Conservation (phyloP, 2,888 invertebrate genomes). For the Apotomis betuletana region DNA sequence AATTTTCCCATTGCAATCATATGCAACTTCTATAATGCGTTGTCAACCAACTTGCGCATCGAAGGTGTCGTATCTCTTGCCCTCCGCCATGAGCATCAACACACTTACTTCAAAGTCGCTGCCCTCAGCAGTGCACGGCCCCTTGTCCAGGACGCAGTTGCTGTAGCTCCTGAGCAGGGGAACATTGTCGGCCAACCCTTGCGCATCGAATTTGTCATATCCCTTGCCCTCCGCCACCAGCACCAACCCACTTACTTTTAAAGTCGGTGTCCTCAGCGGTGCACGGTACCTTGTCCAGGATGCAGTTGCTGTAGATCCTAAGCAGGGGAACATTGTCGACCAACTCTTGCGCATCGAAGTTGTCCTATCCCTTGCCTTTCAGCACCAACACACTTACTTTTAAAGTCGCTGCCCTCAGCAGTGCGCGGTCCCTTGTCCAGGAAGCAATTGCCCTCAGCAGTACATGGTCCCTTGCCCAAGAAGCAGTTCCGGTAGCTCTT, state of each 20-base stretch:
- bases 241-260: conserved; percentile 42
- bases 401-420: conserved; percentile 87
- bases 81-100: background rate
- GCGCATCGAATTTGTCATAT: conserved; percentile 87
- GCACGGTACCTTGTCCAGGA: too few relatives aligned
- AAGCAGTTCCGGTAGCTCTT: conserved; percentile 88
- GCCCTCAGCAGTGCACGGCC: conserved; percentile 86
- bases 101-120: too few relatives aligned
- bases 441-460: conserved; percentile 88
- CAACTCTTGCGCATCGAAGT: conserved; percentile 43
- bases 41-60: too few relatives aligned
- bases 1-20: too few relatives aligned
- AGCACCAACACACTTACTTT: conserved; percentile 81
- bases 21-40: too few relatives aligned
- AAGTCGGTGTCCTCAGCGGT: too few relatives aligned
- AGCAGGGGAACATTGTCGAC: conserved; percentile 39
- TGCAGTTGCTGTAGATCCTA: too few relatives aligned
- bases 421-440: conserved; percentile 86
- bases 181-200: conserved; percentile 85
- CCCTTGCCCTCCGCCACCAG: conserved; percentile 81
- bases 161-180: conserved; percentile 87
- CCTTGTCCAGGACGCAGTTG: conserved; percentile 86
- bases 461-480: conserved; percentile 86
- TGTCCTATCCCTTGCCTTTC: too few relatives aligned
- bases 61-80: conserved; percentile 59